Percentiles rank a stretch among this genome's conserved stretches.
Conservation (phyloP, 53 echinoderm and acorn worm genomes). For the Crossaster papposus region DNA sequence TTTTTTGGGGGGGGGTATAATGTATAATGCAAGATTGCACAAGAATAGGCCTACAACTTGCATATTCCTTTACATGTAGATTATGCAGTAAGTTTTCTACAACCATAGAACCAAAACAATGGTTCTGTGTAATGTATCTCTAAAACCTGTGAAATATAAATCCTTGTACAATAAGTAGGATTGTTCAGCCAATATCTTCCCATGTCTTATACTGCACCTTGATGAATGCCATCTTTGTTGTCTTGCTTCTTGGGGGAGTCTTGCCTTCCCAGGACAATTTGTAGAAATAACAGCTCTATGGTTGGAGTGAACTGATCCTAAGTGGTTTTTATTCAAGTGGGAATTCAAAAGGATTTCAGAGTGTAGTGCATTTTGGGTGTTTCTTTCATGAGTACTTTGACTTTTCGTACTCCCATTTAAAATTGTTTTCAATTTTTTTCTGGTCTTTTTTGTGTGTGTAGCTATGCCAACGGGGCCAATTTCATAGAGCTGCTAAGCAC, state of each 20-base stretch:
- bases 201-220: background rate
- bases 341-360: background rate
- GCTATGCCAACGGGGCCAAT: background rate
- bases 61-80: too few species aligned
- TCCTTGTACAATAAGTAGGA: background rate
- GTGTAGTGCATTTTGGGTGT: background rate
- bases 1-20: too few species aligned
- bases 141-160: background rate
- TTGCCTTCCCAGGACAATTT: background rate
- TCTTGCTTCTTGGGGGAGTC: background rate
- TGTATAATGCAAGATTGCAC: too few species aligned
- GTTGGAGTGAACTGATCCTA: background rate
- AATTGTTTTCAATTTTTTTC: background rate
- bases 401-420: background rate
- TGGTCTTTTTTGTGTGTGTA: background rate
- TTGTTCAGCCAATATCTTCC: background rate
- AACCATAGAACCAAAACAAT: too few species aligned
- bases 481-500: too few species aligned
- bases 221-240: conserved; percentile 20
- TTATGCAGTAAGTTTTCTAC: too few species aligned
- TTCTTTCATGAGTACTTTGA: background rate
- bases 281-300: background rate
- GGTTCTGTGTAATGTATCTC: too few species aligned
- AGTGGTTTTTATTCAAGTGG: background rate
- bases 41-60: too few species aligned